These are phyloP conservation scores for Busseola fusca DNA, from an alignment of 2,888 invertebrate genomes.

Conservation along the genomic window DNA sequence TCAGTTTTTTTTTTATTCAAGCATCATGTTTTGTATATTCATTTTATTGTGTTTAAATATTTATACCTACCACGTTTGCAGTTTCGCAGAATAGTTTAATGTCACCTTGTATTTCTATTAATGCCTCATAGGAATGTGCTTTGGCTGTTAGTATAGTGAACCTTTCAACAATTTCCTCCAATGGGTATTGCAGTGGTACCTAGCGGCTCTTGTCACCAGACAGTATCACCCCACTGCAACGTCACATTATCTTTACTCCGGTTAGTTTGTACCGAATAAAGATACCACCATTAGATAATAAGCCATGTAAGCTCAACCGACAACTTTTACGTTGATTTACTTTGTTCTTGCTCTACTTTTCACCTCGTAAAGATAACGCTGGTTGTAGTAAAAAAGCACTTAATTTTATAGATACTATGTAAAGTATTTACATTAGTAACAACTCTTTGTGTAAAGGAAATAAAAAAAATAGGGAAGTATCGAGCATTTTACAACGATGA, in stretches of 20 bases:
- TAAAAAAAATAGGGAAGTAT: not conserved
- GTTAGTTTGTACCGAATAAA: conserved; percentile 58
- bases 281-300: conserved; percentile 45
- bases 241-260: conserved; percentile 45
- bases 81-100: not conserved
- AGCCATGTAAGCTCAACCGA: conserved; percentile 12
- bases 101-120: not conserved
- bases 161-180: not conserved
- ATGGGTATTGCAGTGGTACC: conserved; percentile 7
- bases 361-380: conserved; percentile 53
- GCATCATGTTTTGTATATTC: not conserved
- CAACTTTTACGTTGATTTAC: conserved; percentile 46
- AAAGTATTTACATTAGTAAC: conserved; percentile 6
- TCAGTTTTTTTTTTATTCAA: not conserved
- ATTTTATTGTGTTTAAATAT: not conserved
- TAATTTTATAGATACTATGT: conserved; percentile 13
- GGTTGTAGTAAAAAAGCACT: conserved; percentile 13
- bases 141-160: not conserved
- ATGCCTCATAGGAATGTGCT: not conserved
- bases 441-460: conserved; percentile 23
- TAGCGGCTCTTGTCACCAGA: conserved; percentile 39
- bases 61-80: not conserved
- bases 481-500: conserved; percentile 23
- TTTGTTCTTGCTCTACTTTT: conserved; percentile 55
- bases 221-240: conserved; percentile 41